Base-by-base conservation (phyloP, 2,888 invertebrate genomes). In the Phlogophora meticulosa region DNA sequence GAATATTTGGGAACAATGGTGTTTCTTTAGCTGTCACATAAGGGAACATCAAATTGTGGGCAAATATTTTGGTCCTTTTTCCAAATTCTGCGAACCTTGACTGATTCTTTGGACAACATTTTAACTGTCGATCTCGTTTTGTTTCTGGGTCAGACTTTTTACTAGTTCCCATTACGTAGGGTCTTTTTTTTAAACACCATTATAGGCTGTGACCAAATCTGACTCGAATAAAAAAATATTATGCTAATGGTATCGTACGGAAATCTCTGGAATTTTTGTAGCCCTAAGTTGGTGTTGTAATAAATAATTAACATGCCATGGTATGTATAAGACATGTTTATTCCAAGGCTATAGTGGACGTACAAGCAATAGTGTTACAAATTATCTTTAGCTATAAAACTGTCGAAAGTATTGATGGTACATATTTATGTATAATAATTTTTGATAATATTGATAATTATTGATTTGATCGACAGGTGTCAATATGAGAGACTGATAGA, bases 1-100 rank as follows among this genome's bases (percentile, higher is more conserved):
- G 76, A 82, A 78, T 83, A 76, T 76, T 67, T 45, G 32, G 20
- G 17, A 68, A 88, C 88, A 88, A 89, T 82, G 75, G 76, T 61
- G 62, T 79, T 84, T 82, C 84, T 88, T 86, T 87, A 75, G 77
- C 78, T 78, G 71, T 51, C 73, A 78, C 78, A 70, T 67, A 76
- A 68, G 42, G 64, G 56, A 66, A 80, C 81, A 81, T 85, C 66
- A 77, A 74, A 71, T 71, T 84, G 83, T 80, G 82, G 83, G 81
- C 73, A 82, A 83, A 86, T 82, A 76, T 83, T 81, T 82, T 83
- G 58, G 66, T 68, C 64, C 65, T 78, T 77, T 72, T 79, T 72
- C 51, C 53, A 7, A 67, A 43, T 78, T 83, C 81, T 77, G 60
- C 63, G 81, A 84, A 85, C 45, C 28, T 69, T 70, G 71, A 64